These are phyloP conservation scores for Nicator chloris DNA, from an alignment of 2,113 vertebrate genomes.

Conservation along the genomic window DNA sequence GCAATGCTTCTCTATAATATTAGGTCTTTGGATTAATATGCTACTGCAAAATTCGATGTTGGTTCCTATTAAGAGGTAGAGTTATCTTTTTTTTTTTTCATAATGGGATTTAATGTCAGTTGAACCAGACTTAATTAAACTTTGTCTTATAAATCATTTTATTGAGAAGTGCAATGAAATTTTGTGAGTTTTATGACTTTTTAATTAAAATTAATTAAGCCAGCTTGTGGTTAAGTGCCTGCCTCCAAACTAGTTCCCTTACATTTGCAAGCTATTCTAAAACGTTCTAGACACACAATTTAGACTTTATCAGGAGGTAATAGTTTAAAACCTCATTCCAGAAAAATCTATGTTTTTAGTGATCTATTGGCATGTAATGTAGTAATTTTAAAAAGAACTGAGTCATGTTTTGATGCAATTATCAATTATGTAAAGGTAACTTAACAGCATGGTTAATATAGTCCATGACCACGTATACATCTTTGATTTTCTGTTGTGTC, in stretches of 20 bases:
- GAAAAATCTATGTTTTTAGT: background rate
- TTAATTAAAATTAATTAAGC: background rate
- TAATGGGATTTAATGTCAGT: background rate
- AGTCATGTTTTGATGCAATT: background rate
- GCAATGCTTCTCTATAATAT: background rate
- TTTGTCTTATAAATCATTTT: slow-evolving; percentile 18
- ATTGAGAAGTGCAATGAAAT: background rate
- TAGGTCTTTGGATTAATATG: background rate
- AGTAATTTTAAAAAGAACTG: background rate
- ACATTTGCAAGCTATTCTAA: background rate
- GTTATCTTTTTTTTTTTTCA: background rate
- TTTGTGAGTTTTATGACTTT: slow-evolving; percentile 1
- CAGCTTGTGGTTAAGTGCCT: background rate
- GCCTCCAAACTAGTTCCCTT: background rate
- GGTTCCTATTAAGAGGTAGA: background rate
- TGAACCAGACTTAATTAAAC: slow-evolving; percentile 8
- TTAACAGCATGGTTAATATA: background rate
- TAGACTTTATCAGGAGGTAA: background rate
- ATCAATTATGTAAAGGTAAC: background rate
- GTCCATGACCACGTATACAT: background rate
- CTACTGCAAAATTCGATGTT: background rate
- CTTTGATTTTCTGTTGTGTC: background rate
- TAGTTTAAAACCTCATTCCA: background rate
- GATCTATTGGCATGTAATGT: background rate
- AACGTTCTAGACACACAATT: background rate